A percentile compares a stretch with the other conserved stretches of the same genome.
These are phyloP conservation scores for Notoglanidium macrostoma DNA, from an alignment of 2,797 vertebrate species.

Conservation along the genomic window DNA sequence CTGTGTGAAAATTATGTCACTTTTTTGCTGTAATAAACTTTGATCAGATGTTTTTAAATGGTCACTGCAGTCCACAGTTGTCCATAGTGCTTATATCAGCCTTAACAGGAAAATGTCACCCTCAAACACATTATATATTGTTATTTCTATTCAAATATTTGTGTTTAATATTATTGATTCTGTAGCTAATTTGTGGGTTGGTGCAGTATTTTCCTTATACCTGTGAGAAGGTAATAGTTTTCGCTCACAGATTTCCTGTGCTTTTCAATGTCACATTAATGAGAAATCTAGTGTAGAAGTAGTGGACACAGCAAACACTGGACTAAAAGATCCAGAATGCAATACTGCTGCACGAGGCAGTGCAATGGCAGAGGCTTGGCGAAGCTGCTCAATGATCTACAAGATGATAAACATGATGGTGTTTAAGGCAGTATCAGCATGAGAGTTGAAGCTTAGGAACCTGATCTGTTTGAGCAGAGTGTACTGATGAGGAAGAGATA, in stretches of 20 bases:
- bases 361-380: not conserved
- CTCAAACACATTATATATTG: not conserved
- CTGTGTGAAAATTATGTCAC: not conserved
- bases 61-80: not conserved
- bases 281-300: not conserved
- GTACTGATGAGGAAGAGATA: not conserved
- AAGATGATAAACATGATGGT: not conserved
- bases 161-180: not conserved
- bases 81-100: not conserved
- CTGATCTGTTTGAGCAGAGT: not conserved
- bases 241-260: not conserved
- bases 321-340: not conserved
- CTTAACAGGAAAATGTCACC: not conserved
- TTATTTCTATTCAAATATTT: not conserved
- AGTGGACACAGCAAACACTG: not conserved
- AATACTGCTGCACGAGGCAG: not conserved
- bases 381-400: not conserved
- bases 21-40: not conserved
- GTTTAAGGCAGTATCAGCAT: slow-evolving; percentile 1
- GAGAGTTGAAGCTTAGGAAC: slow-evolving; percentile 1
- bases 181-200: not conserved
- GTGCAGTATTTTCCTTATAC: not conserved
- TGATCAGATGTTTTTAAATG: not conserved
- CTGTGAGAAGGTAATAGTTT: not conserved
- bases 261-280: not conserved